Base-by-base conservation (phyloP, 2,113 vertebrate genomes). In the Mormyrus lacerda region DNA sequence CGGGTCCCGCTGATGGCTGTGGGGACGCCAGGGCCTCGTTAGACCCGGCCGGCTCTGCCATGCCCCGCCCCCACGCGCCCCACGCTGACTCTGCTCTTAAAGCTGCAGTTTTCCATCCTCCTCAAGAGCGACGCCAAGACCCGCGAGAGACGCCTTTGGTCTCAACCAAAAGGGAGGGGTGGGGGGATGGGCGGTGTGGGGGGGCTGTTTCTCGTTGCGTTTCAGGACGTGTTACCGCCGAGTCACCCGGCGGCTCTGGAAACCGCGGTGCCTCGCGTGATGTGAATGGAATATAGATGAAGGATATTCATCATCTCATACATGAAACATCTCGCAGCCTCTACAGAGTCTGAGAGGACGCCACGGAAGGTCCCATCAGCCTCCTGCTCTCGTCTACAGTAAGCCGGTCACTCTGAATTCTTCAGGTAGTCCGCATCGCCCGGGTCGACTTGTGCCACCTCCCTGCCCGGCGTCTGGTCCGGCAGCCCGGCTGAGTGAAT, bases 21-120 rank as follows among this genome's bases (percentile, higher is more conserved):
- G 91, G 94, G 91, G 95, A 96, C 94, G 94, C 94, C 94, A 96
- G 93, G 92, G 92, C 92, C 95, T 95, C 94, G 93, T 96, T 95
- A 94, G 93, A 94, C 93, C 94, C 94, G 93, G 93, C 94, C 24
- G 92, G 94, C 91, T 94, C 94, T 91, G 83, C 89, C 31, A 73
- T 13, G 89, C 86, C 85, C 88, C 91, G 88, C 89, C 87, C 93
- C 84, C 89, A 17, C 19, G 21, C 55, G 45, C 89, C 45, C 85
- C 51, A 89, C 45, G 50, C 90, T 65, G 88, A 91, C 88, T 65
- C 53, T 19, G 79, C 89, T 89, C 89, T 90, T 91, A 90, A 90
- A 90, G 87, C 82, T 85, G 87, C 90, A 90, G 87, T 45, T 90
- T 90, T 82, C 87, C 55, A 61, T 69, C 79, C 24, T 44, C 27